Base-by-base conservation (phyloP, 2,888 invertebrate genomes). In the Scaptomyza cyrtandrae region DNA sequence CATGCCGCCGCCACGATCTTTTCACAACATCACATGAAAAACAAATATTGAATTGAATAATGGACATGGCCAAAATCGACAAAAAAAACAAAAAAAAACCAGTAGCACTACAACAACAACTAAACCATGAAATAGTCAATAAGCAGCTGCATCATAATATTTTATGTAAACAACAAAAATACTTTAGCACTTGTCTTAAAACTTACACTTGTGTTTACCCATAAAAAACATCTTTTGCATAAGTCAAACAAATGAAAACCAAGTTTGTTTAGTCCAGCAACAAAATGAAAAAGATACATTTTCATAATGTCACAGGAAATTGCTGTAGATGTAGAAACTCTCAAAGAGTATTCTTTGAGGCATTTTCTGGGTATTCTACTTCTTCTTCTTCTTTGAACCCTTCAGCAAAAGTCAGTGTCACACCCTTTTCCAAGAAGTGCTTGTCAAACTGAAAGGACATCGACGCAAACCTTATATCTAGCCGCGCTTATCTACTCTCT, bases 21-120 rank as follows among this genome's bases (percentile, higher is more conserved):
- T 88, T 82, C 84, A 88, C 82, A 88, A 88, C 88, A 83, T 29
- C 73, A 73, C 67, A 82, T 80, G 88, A 88, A 82, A 86, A 88
- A 76, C 86, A 86, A 87, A 82, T 82, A 86, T 83, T 82, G 76
- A 67, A 14, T 29, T 24, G 19, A 7, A 56, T 10, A 6, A 39
- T n/a, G 1, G 37, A 68, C 56, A 59, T 84, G 75, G 75, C 85
- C 64, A 85, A 67, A n/a, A n/a, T n/a, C n/a, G n/a, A n/a, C n/a
- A n/a, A n/a, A n/a, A n/a, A n/a, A n/a, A 70, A 67, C 43, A 46
- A 33, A 72, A 13, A 35, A 35, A 39, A 56, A 79, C 81, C 85
- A 86, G 80, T 81, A 81, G 80, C 85, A 61, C 1, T 16, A 1
- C 16, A 41, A 46, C 52, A 19, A 19, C 19, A 19, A 46, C 52